A percentile compares a stretch with the other conserved stretches of the same genome.
Conservation (phyloP, 2,888 invertebrate genomes). For the Chaitophorus viminalis region DNA sequence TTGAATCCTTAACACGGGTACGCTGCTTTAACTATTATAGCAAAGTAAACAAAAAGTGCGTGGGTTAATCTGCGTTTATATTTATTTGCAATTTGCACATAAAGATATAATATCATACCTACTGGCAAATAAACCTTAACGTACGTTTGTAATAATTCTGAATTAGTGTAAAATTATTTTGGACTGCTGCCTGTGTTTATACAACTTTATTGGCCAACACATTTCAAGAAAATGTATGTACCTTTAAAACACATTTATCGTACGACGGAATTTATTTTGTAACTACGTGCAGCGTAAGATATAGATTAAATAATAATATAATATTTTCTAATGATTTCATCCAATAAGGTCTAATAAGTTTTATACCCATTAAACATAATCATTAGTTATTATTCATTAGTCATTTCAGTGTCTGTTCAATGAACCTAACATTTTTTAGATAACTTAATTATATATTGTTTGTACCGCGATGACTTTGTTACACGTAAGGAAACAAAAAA, state of each 20-base stretch:
- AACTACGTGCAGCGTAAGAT: too few relatives aligned
- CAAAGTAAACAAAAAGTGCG: background rate
- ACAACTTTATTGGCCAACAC: background rate
- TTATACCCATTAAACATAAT: slow-evolving; percentile 2
- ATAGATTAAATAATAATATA: background rate
- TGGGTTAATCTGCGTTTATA: background rate
- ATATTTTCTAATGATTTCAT: background rate
- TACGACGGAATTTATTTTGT: background rate
- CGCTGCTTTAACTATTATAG: background rate
- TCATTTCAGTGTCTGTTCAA: too few relatives aligned
- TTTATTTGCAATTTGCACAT: background rate
- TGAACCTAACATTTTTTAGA: slow-evolving; percentile 28
- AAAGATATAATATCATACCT: background rate
- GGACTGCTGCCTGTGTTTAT: background rate
- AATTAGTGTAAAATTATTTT: background rate
- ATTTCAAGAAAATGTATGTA: background rate
- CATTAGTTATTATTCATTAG: slow-evolving; percentile 13
- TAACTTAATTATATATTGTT: background rate
- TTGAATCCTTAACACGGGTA: too few relatives aligned
- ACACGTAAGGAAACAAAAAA: background rate
- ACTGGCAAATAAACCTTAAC: background rate
- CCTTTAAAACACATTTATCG: too few relatives aligned
- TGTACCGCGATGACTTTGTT: background rate
- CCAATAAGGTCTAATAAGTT: background rate
- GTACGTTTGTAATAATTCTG: background rate